These are phyloP conservation scores for Anguilla rostrata DNA, from an alignment of 2,113 vertebrate genomes.

Conservation along the genomic window DNA sequence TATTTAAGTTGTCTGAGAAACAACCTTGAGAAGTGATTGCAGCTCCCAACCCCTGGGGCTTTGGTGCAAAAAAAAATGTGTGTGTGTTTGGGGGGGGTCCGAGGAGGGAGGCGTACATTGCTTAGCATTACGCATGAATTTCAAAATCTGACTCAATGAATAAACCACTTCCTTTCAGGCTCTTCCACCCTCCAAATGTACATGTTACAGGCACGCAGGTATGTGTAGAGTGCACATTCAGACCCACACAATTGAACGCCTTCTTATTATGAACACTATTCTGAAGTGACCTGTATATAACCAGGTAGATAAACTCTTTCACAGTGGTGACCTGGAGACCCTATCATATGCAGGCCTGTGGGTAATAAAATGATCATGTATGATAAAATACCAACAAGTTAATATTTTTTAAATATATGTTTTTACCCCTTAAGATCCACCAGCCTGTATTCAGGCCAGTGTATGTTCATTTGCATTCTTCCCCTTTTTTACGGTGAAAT, in stretches of 20 bases:
- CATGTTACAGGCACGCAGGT: neutral
- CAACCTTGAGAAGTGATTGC: neutral
- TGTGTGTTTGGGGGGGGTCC: neutral
- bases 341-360: no score
- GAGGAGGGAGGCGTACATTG: neutral
- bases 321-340: no score
- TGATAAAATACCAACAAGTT: no score
- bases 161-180: neutral
- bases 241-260: neutral
- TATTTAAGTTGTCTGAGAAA: constrained; percentile 1
- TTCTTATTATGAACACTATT: neutral
- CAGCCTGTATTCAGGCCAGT: no score
- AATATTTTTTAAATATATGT: no score
- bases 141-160: neutral
- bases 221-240: neutral
- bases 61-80: neutral
- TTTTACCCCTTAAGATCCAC: no score
- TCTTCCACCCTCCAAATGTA: neutral
- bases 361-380: no score
- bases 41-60: neutral
- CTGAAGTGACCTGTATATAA: no score
- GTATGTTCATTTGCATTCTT: no score
- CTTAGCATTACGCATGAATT: neutral
- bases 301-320: no score
- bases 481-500: no score